phyloP scores from a whole-genome alignment of 2,888 invertebrate species.

The Physocephala rufipes region DNA sequence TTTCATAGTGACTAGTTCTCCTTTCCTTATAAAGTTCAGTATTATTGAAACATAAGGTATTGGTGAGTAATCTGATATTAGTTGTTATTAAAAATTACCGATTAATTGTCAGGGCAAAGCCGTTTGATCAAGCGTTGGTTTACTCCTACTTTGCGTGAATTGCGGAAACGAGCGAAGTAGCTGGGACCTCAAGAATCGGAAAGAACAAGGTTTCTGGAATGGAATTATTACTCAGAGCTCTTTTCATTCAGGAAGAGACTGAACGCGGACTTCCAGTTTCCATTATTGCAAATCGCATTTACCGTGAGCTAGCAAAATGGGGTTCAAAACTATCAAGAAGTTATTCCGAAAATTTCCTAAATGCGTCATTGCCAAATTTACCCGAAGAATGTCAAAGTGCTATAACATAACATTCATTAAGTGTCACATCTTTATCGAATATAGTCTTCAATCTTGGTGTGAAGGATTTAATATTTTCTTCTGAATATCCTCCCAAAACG shows the following conservation, averaged over 20 bases:
- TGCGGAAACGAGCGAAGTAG: too few relatives aligned
- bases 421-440: slow-evolving; percentile 70
- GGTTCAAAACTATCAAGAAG: slow-evolving; percentile 75
- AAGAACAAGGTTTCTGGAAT: slow-evolving; percentile 76
- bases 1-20: too few relatives aligned
- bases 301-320: slow-evolving; percentile 73
- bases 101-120: slow-evolving; percentile 23
- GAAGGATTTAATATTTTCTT: slow-evolving; percentile 80
- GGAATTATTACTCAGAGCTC: slow-evolving; percentile 89
- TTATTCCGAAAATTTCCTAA: slow-evolving; percentile 76
- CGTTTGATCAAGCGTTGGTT: slow-evolving; percentile 70
- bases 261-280: slow-evolving; percentile 81
- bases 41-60: too few relatives aligned
- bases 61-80: slow-evolving; percentile 23
- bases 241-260: slow-evolving; percentile 88
- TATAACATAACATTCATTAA: slow-evolving; percentile 69
- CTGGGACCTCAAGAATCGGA: slow-evolving; percentile 69
- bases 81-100: neutral
- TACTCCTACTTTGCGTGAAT: slow-evolving; percentile 73
- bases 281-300: slow-evolving; percentile 78
- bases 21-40: too few relatives aligned
- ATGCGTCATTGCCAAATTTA: slow-evolving; percentile 74
- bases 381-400: slow-evolving; percentile 80
- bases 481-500: slow-evolving; percentile 71
- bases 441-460: slow-evolving; percentile 81